These are phyloP conservation scores for Rotaria magnacalcarata DNA, from an alignment of 2,888 invertebrate species.

Conservation along the genomic window DNA sequence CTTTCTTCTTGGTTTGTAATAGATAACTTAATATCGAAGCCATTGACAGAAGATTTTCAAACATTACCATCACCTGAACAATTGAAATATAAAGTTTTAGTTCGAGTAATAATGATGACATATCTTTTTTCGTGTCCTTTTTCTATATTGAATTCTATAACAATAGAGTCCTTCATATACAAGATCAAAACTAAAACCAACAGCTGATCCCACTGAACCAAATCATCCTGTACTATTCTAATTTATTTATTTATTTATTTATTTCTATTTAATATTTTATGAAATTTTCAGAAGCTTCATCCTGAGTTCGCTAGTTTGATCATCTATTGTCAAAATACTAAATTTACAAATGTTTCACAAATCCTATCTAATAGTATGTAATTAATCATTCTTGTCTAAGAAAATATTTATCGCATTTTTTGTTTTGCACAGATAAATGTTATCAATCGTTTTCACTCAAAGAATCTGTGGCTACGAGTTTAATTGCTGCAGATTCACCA, in stretches of 20 bases:
- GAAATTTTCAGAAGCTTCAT: neutral
- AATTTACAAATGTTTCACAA: neutral
- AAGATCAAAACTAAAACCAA: neutral
- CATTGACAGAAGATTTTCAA: constrained; percentile 67
- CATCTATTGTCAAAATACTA: neutral
- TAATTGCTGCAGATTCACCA: constrained; percentile 77
- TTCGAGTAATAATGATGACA: constrained; percentile 54
- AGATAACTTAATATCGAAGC: constrained; percentile 51
- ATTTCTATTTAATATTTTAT: neutral
- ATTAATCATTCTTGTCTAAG: neutral
- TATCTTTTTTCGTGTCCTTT: neutral
- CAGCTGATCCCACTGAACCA: neutral
- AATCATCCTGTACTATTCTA: neutral
- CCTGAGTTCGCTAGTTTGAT: neutral
- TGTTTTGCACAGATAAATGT: constrained; percentile 7
- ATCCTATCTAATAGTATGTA: neutral
- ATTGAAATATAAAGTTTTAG: constrained; percentile 65
- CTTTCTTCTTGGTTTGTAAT: neutral
- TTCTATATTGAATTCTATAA: neutral
- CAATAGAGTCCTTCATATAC: neutral
- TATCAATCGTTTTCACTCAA: constrained; percentile 85
- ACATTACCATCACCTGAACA: constrained; percentile 77
- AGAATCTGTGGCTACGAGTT: constrained; percentile 83
- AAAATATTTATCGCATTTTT: too few species aligned
- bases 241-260: neutral